phyloP scores from a whole-genome alignment of 1,140 invertebrate genomes.

The Aethina tumida region DNA sequence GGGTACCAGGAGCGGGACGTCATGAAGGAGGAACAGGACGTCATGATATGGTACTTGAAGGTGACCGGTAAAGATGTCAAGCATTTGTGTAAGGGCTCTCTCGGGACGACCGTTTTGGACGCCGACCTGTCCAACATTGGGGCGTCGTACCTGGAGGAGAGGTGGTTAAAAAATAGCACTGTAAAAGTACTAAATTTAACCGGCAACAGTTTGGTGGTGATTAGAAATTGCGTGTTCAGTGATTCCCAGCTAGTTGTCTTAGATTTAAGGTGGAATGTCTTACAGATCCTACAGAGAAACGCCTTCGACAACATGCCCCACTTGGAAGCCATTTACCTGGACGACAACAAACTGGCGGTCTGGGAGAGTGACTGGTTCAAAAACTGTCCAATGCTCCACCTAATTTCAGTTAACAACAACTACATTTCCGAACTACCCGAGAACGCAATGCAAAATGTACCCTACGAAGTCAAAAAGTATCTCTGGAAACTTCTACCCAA shows the following conservation, averaged over 20 bases:
- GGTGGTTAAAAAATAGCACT: too few relatives aligned
- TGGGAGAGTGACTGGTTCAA: conserved; percentile 7
- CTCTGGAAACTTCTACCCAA: neutral
- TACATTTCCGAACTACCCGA: conserved; percentile 6
- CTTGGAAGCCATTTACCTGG: conserved; percentile 9
- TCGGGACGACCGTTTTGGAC: too few relatives aligned
- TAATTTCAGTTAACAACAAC: conserved; percentile 8
- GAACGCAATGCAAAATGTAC: conserved; percentile 6
- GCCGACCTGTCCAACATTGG: too few relatives aligned
- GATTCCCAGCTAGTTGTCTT: neutral
- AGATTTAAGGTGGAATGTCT: neutral
- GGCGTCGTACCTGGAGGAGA: too few relatives aligned
- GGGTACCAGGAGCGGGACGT: too few relatives aligned
- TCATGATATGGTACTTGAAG: too few relatives aligned
- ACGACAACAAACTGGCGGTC: conserved; percentile 5
- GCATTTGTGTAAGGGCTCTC: too few relatives aligned
- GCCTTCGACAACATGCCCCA: conserved; percentile 5
- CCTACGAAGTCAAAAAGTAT: neutral
- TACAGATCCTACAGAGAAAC: too few relatives aligned
- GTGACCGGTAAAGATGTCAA: too few relatives aligned
- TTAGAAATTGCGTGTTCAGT: neutral
- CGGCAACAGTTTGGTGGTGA: neutral
- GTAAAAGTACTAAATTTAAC: neutral
- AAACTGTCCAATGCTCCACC: conserved; percentile 2
- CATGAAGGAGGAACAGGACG: too few relatives aligned